A percentile compares a stretch with the other conserved stretches of the same genome.
Evolutionary conservation across 2,113 vertebrate genomes (phyloP).

Genomic region (Coryphaenoides rupestris): DNA sequence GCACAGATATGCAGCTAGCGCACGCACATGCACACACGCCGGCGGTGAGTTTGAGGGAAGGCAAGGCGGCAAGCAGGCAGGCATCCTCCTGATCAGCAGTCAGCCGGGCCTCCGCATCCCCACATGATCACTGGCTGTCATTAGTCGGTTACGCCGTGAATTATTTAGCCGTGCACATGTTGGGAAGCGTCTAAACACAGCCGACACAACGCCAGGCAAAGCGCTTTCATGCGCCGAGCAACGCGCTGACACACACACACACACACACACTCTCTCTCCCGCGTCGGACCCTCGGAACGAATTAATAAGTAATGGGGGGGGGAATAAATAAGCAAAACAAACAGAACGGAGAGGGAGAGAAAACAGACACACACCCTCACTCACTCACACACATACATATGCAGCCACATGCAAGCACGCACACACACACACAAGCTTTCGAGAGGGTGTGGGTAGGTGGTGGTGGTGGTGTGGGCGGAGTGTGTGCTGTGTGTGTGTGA

Average conservation of each 20-base stretch:
- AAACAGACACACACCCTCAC: no score
- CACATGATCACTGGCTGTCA: constrained; percentile 76
- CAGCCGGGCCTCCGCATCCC: constrained; percentile 65
- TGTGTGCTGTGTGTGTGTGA: constrained; percentile 18
- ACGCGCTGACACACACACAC: constrained; percentile 61
- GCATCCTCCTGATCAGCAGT: constrained; percentile 68
- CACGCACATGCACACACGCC: constrained; percentile 10
- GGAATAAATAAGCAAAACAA: constrained; percentile 67
- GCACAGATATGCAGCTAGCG: no score
- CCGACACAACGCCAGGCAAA: constrained; percentile 70
- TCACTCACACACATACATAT: no score
- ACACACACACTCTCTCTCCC: constrained; percentile 54
- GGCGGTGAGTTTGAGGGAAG: constrained; percentile 46
- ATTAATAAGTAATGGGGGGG: constrained; percentile 67
- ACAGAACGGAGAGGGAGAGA: constrained; percentile 65
- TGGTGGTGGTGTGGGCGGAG: constrained; percentile 3
- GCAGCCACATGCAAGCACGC: no score
- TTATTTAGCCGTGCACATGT: constrained; percentile 77
- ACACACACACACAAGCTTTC: constrained; percentile 51
- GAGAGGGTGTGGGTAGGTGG: constrained; percentile 3
- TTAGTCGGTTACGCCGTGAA: constrained; percentile 73
- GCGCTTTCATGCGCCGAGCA: constrained; percentile 68
- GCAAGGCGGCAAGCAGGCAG: constrained; percentile 50
- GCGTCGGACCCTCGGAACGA: constrained; percentile 67
- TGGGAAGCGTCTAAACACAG: constrained; percentile 72